phyloP scores from a whole-genome alignment of 2,888 invertebrate species.

The Apamea monoglypha region DNA sequence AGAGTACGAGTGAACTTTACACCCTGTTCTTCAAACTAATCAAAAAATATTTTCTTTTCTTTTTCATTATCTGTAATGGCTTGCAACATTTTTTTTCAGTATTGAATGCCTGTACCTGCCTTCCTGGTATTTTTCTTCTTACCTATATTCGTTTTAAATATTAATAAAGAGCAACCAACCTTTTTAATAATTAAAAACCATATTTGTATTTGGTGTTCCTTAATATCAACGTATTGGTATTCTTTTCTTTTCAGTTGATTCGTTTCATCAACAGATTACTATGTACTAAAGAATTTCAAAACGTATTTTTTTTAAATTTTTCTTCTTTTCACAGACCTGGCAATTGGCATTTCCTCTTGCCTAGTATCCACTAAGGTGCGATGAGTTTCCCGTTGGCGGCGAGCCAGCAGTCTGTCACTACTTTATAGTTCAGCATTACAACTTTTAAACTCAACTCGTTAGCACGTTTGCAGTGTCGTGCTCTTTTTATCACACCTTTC shows the following conservation, averaged over 20 bases:
- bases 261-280: not conserved
- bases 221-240: not conserved
- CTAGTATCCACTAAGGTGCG: conserved; percentile 2
- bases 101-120: not conserved
- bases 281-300: not conserved
- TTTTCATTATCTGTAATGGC: not conserved
- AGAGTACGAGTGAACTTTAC: too few relatives aligned
- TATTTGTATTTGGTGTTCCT: not conserved
- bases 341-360: conserved; percentile 24
- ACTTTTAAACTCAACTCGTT: conserved; percentile 40
- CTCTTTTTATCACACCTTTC: not conserved
- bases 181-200: not conserved
- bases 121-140: too few relatives aligned
- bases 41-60: not conserved
- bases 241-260: not conserved
- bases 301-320: not conserved
- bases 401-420: conserved; percentile 46
- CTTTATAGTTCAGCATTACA: conserved; percentile 22
- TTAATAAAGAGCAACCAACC: not conserved
- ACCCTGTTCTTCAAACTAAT: too few relatives aligned
- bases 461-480: conserved; percentile 10
- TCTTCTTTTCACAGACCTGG: not conserved
- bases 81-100: not conserved
- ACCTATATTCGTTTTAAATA: not conserved
- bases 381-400: conserved; percentile 45